Evolutionary conservation across 2,888 invertebrate genomes (phyloP).

Genomic region (Pasiphila rectangulata): DNA sequence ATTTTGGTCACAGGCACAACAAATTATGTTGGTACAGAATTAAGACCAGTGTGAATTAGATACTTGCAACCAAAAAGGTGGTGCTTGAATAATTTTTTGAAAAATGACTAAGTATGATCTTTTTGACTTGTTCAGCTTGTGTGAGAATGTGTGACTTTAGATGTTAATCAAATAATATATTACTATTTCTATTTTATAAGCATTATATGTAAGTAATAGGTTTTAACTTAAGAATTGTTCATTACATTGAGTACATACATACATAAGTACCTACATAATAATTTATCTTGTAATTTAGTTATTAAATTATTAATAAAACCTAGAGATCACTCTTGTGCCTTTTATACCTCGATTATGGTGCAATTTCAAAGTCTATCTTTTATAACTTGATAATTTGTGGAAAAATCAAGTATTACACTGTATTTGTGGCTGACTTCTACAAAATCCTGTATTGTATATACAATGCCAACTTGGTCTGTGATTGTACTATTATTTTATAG

Average conservation of each 20-base stretch:
- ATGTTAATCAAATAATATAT: not conserved
- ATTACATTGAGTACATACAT: slow-evolving; percentile 17
- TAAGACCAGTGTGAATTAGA: too few species aligned
- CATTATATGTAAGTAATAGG: not conserved
- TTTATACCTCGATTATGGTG: not conserved
- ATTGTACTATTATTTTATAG: slow-evolving; percentile 11
- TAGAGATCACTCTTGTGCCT: not conserved
- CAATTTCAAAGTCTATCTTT: not conserved
- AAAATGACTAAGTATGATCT: too few species aligned
- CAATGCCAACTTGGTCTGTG: slow-evolving; percentile 19
- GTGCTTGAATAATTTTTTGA: too few species aligned
- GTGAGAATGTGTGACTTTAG: not conserved
- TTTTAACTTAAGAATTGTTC: slow-evolving; percentile 27
- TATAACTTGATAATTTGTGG: not conserved
- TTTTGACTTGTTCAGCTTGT: not conserved
- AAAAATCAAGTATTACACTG: not conserved
- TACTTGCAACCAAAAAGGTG: too few species aligned
- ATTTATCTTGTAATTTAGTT: not conserved
- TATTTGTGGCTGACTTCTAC: not conserved
- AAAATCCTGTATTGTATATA: slow-evolving; percentile 1
- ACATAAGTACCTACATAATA: not conserved
- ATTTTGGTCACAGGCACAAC: too few species aligned
- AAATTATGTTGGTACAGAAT: too few species aligned
- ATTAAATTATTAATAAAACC: not conserved
- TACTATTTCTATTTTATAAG: not conserved